phyloP scores from a whole-genome alignment of 2,797 vertebrate genomes.

The Pteropus rufus region DNA sequence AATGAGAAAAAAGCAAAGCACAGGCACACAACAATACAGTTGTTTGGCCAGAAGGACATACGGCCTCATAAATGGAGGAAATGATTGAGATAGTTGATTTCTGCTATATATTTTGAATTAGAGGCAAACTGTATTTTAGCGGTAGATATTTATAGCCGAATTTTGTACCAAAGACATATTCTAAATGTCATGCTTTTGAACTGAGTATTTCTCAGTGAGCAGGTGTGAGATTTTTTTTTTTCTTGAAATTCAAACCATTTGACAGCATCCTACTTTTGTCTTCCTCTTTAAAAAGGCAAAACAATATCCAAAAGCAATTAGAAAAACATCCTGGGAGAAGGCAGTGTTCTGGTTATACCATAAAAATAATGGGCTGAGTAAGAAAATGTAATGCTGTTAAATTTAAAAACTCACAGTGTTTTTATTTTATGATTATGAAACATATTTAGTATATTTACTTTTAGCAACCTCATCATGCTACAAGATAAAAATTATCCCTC shows the following conservation, averaged over 20 bases:
- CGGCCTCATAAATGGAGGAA: background rate
- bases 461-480: background rate
- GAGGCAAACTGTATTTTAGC: background rate
- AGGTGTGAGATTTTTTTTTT: conserved; percentile 38
- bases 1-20: background rate
- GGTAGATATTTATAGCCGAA: background rate
- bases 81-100: background rate
- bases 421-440: conserved; percentile 45
- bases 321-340: conserved; percentile 43
- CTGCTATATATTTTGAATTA: background rate
- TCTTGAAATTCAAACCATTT: conserved; percentile 57
- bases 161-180: conserved; percentile 25
- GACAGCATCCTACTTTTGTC: conserved; percentile 45
- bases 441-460: conserved; percentile 24
- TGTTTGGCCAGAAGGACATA: background rate
- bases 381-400: conserved; percentile 15
- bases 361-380: conserved; percentile 25
- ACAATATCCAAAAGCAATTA: conserved; percentile 50
- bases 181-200: conserved; percentile 23
- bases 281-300: conserved; percentile 55
- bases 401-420: background rate
- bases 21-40: background rate
- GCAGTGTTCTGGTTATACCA: background rate
- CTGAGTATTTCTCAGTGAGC: conserved; percentile 40
- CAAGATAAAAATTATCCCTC: conserved; percentile 3